phyloP scores from a whole-genome alignment of 2,888 invertebrate genomes.

The Rhagium mordax region DNA sequence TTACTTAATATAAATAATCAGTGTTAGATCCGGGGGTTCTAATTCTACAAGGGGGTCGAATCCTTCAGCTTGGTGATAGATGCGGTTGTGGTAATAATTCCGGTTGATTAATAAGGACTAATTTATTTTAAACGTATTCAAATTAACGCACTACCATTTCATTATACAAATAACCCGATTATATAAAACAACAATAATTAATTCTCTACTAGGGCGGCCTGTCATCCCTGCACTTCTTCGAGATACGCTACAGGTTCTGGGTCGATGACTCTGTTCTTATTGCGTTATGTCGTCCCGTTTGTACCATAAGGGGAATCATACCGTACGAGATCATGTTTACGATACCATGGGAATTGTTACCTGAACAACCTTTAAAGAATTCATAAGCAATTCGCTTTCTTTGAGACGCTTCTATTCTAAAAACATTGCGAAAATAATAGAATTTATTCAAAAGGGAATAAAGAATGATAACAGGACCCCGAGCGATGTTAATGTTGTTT shows the following conservation, averaged over 20 bases:
- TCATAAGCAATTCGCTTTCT: constrained; percentile 48
- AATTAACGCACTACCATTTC: neutral
- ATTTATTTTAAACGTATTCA: neutral
- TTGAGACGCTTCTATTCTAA: constrained; percentile 33
- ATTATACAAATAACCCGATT: neutral
- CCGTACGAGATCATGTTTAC: constrained; percentile 65
- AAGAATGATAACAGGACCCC: neutral
- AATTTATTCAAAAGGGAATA: neutral
- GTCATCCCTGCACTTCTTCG: constrained; percentile 23
- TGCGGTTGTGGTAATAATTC: too few relatives aligned
- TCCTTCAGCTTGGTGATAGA: too few relatives aligned
- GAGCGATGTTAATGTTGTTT: neutral
- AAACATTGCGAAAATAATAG: constrained; percentile 8
- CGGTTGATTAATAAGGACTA: neutral
- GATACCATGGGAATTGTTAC: constrained; percentile 63
- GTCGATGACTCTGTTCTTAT: constrained; percentile 62
- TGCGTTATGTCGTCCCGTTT: constrained; percentile 59
- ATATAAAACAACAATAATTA: neutral
- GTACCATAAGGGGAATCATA: constrained; percentile 67
- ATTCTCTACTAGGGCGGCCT: neutral
- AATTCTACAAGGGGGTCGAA: too few relatives aligned
- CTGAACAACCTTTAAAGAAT: constrained; percentile 46
- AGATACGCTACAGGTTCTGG: constrained; percentile 45
- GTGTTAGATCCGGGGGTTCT: too few relatives aligned
- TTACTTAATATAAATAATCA: too few relatives aligned